phyloP scores from a whole-genome alignment of 2,113 vertebrate genomes.

The Rutilus rutilus region DNA sequence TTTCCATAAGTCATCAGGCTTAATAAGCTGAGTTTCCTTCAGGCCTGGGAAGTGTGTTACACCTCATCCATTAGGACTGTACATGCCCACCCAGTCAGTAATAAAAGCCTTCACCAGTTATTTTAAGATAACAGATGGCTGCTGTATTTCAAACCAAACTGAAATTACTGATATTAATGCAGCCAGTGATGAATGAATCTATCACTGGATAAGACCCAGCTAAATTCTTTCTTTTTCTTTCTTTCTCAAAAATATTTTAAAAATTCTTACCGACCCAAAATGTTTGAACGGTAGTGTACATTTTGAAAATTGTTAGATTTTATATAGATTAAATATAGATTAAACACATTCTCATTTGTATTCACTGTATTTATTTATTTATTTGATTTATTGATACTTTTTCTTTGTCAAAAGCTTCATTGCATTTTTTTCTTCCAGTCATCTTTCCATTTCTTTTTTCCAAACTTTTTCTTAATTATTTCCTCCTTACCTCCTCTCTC shows the following conservation, averaged over 20 bases:
- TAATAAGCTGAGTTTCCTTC: conserved; percentile 29
- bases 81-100: conserved; percentile 29
- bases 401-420: neutral
- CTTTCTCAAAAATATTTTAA: no score
- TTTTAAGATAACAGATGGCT: conserved; percentile 38
- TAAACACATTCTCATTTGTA: no score
- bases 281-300: no score
- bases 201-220: neutral
- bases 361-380: neutral
- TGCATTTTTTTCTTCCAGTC: neutral
- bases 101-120: neutral
- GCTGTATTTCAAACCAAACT: conserved; percentile 39
- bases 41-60: conserved; percentile 31
- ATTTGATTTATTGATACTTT: neutral
- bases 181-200: conserved; percentile 46
- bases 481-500: neutral
- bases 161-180: conserved; percentile 27
- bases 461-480: neutral
- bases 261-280: no score
- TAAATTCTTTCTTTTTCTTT: neutral
- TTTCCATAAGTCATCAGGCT: conserved; percentile 39
- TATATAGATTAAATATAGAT: no score
- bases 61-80: conserved; percentile 47
- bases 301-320: no score
- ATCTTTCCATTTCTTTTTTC: neutral